phyloP scores from a whole-genome alignment of 1,140 invertebrate species.

The honey bee (Apis mellifera) region Amel_HAv3.1 CM009943.2:270001-270500 shows the following conservation, averaged over 20 bases:
- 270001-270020: conserved; percentile 6
- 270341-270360: background rate
- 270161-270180: too few species aligned
- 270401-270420: background rate
- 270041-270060: background rate
- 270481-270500: background rate
- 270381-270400: background rate
- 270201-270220: too few species aligned
- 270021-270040: conserved; percentile 8
- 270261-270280: too few species aligned
- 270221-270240: too few species aligned
- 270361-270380: background rate
- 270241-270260: too few species aligned
- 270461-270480: conserved; percentile 14
- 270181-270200: too few species aligned
- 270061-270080: background rate
- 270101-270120: background rate
- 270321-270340: background rate
- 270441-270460: conserved; percentile 15
- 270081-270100: background rate
- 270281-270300: too few species aligned
- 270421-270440: conserved; percentile 7
- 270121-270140: conserved; percentile 13
- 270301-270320: too few species aligned
- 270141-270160: background rate